These are phyloP conservation scores for Orchesellides sinensis DNA, from an alignment of 2,888 invertebrate species.

Conservation along the genomic window DNA sequence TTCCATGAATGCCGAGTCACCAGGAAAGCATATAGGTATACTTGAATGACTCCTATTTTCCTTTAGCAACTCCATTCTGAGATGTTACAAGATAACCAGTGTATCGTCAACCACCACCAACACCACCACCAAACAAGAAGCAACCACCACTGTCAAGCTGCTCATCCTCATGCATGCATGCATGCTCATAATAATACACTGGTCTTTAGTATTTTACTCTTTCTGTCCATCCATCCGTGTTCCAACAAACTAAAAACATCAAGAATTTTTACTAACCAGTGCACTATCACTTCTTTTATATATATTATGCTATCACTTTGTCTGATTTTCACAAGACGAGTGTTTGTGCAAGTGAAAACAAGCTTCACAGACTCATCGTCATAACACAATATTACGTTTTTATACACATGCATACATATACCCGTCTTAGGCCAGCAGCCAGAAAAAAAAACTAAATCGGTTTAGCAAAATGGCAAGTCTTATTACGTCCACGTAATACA, in stretches of 20 bases:
- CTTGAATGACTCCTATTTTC: too few species aligned
- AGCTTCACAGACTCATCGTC: slow-evolving; percentile 6
- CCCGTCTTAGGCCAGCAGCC: slow-evolving; percentile 54
- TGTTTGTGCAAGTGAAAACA: not conserved
- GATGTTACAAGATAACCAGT: too few species aligned
- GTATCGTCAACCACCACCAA: slow-evolving; percentile 21
- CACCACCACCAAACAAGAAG: slow-evolving; percentile 32
- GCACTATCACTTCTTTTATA: not conserved
- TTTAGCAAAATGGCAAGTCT: slow-evolving; percentile 43
- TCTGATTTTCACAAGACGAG: not conserved
- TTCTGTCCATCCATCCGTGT: slow-evolving; percentile 49
- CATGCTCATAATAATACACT: slow-evolving; percentile 31
- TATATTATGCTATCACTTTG: not conserved
- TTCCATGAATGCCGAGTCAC: slow-evolving; percentile 44
- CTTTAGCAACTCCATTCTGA: too few species aligned
- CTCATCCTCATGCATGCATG: slow-evolving; percentile 38
- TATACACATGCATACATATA: slow-evolving; percentile 49
- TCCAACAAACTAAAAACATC: slow-evolving; percentile 4
- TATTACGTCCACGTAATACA: slow-evolving; percentile 31
- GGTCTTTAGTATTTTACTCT: not conserved
- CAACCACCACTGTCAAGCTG: slow-evolving; percentile 32
- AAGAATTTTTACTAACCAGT: slow-evolving; percentile 27
- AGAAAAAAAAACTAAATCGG: slow-evolving; percentile 46
- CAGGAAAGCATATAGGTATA: not conserved
- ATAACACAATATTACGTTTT: slow-evolving; percentile 30